Evolutionary conservation across 2,797 vertebrate species (phyloP), one percentile per base, ranked within the genome.

Genomic region (Cetoscarus ocellatus): DNA sequence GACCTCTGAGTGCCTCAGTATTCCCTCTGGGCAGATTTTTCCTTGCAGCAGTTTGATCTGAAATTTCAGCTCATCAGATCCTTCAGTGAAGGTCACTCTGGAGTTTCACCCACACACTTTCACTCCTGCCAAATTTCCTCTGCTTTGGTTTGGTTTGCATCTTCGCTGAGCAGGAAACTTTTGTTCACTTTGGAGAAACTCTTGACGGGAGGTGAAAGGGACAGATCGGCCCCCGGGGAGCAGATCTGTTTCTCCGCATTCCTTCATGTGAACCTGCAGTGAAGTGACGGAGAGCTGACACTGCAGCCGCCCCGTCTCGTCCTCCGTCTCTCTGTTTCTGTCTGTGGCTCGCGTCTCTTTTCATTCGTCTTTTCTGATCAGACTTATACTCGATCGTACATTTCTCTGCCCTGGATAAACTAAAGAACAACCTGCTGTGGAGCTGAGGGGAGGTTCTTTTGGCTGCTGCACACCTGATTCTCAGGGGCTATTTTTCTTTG

Each of bases 171-270:
- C 40, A 69, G 63, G 64, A 72, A 83, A 69, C 42, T 77, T 82
- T 68, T 43, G 44, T 49, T 39, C 56, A 39, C 50, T 74, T 61
- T 19, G 13, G 55, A 74, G 61, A 66, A 77, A 66, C 62, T 80
- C 55, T 45, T 68, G 70, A 76, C 6, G 27, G 10, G 74, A 80
- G 82, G 77, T 73, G 66, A 69, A 73, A 39, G 44, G 69, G 79
- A 80, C 71, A 69, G 53, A 54, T 34, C 0, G 35, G 51, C 44
- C 81, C 68, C 6, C 0, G 0, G 67, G 71, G 74, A 63, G 2
- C 1, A 39, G 73, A 80, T 76, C 72, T 55, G 62, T 73, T 78
- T 70, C 70, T 52, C 53, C 40, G 13, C 36, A 47, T 58, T 66
- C 65, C 56, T 54, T 40, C 58, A 52, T 62, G 61, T 15, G 34